These are phyloP conservation scores for Aphelenchoides fujianensis DNA, from an alignment of 1,140 invertebrate species.

Conservation along the genomic window DNA sequence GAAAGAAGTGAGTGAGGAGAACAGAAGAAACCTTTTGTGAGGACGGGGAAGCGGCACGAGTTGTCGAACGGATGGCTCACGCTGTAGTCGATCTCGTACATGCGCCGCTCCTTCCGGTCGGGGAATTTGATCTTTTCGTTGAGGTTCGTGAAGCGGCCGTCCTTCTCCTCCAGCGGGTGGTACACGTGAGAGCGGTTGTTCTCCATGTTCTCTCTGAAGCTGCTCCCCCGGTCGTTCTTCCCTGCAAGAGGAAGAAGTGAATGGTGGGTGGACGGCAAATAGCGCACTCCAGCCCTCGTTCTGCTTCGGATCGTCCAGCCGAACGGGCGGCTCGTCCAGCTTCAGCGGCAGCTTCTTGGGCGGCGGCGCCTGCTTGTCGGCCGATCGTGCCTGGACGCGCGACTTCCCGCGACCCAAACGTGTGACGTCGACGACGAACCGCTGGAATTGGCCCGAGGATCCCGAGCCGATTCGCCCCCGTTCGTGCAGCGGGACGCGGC, in stretches of 20 bases:
- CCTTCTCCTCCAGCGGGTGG: neutral
- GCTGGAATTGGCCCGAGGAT: neutral
- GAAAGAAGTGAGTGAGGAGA: neutral
- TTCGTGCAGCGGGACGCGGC: neutral
- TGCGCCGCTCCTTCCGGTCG: neutral
- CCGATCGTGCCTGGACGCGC: neutral
- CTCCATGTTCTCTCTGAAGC: neutral
- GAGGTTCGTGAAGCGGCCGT: neutral
- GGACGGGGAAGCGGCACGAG: constrained; percentile 8
- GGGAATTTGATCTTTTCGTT: neutral
- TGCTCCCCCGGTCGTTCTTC: neutral
- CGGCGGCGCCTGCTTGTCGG: neutral
- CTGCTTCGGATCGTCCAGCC: neutral
- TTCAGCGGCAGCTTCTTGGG: neutral
- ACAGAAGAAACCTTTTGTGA: constrained; percentile 4
- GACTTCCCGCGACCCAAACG: neutral
- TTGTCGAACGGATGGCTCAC: constrained; percentile 7
- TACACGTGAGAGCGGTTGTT: neutral
- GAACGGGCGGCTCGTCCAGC: too few relatives aligned
- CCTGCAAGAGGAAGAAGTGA: neutral
- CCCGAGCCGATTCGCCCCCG: neutral
- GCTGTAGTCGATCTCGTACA: neutral
- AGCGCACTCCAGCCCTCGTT: neutral
- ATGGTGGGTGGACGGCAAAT: neutral
- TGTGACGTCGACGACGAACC: neutral